Base-by-base conservation (phyloP, 1,140 invertebrate genomes). In the Caenorhabditis brenneri region DNA sequence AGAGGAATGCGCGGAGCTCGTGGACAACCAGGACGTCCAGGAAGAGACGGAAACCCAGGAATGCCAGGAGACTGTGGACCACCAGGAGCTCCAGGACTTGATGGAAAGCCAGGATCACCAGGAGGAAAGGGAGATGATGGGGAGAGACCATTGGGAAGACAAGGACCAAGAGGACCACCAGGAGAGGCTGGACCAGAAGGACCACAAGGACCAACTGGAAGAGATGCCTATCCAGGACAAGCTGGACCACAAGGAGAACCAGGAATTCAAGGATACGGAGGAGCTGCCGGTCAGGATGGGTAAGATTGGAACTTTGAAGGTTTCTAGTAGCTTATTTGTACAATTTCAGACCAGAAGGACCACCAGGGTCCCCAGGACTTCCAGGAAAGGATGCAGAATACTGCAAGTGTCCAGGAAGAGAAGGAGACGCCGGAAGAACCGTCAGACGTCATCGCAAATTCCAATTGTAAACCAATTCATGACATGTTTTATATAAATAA, bases 1-100 rank as follows among this genome's bases (percentile, higher is more conserved):
- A 80, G 88, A 42, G 88, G 88, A 79, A 89, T 88, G 87, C 87
- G 88, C n/a, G 88, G 88, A 85, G 84, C 88, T 55, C 53, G 88
- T 27, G 88, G 88, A 86, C 84, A 85, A 78, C 81, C 86, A 19
- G 88, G 88, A 31, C 60, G 74, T 22, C 83, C 87, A 55, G 88
- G 88, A 33, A 80, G 88, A 36, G 88, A 89, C 51, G 88, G 88
- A 79, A 79, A 86, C 74, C 86, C 86, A 69, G 86, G 86, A 65
- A 55, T 81, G 79, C 85, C 86, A 27, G 86, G 86, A 83, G 85
- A 84, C 48, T 87, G 87, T 86, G 85, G 85, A 81, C 83, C 85
- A 29, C 39, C 60, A 42, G 85, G 85, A 82, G 27, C 78, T 19
- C 85, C 85, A 27, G 85, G 86, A 48, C 22, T 39, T n/a, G 81